Percentiles rank a stretch among this genome's conserved stretches.
phyloP scores from a whole-genome alignment of 2,888 invertebrate genomes.

The Pristionchus mayeri region DNA sequence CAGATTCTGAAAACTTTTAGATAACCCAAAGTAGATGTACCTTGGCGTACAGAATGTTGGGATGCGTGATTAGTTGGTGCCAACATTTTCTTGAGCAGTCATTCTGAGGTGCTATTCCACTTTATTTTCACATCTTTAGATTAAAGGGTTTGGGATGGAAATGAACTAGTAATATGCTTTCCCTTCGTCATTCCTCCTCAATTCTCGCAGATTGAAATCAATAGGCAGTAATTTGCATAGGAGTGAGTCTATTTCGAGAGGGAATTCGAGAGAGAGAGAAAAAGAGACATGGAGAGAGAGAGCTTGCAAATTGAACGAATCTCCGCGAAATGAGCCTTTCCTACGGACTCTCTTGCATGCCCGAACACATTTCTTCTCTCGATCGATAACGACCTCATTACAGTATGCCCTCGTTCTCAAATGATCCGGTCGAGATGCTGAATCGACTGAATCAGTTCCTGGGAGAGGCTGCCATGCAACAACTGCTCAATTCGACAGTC shows the following conservation, averaged over 20 bases:
- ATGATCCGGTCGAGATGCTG: constrained; percentile 35
- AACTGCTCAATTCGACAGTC: not conserved
- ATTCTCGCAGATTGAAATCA: not conserved
- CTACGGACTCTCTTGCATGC: not conserved
- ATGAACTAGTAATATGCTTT: not conserved
- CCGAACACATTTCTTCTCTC: not conserved
- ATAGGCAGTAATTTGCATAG: constrained; percentile 27
- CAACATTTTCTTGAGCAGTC: too few species aligned
- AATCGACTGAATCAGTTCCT: constrained; percentile 26
- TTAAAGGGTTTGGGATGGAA: too few species aligned
- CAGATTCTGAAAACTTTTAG: too few species aligned
- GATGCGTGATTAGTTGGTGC: too few species aligned
- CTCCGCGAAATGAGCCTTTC: constrained; percentile 30
- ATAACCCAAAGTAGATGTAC: too few species aligned
- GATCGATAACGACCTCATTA: not conserved
- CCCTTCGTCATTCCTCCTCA: constrained; percentile 4
- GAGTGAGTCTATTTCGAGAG: not conserved
- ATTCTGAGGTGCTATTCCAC: too few species aligned
- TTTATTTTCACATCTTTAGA: too few species aligned
- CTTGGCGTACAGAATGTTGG: too few species aligned
- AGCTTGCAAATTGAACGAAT: constrained; percentile 29
- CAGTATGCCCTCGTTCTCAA: constrained; percentile 24
- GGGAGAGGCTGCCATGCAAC: constrained; percentile 27
- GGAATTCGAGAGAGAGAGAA: not conserved
- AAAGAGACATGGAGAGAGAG: constrained; percentile 24